Conservation (phyloP, 2,113 vertebrate species). For the Aldabrachelys gigantea region DNA sequence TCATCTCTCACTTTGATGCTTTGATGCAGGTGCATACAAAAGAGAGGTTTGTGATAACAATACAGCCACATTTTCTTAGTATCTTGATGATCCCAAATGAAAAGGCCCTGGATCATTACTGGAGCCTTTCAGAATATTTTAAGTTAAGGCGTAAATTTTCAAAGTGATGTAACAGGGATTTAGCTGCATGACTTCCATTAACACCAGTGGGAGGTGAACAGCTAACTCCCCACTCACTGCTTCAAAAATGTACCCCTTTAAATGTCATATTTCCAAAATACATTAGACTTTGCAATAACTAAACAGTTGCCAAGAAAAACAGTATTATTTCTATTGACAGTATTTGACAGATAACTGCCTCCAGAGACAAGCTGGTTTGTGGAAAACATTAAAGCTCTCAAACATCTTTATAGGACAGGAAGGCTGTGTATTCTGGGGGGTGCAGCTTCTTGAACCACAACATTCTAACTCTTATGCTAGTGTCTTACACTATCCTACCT, state of each 20-base stretch:
- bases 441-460: neutral
- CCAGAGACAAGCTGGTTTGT: neutral
- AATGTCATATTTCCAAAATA: neutral
- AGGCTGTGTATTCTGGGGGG: fast-evolving
- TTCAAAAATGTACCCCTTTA: constrained; percentile 33
- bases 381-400: constrained; percentile 10
- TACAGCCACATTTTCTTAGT: constrained; percentile 12
- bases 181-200: constrained; percentile 35
- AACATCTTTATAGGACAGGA: neutral
- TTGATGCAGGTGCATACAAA: constrained; percentile 13
- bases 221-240: neutral
- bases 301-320: constrained; percentile 26
- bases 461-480: fast-evolving
- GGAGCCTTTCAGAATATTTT: neutral
- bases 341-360: neutral
- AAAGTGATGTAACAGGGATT: constrained; percentile 29
- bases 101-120: constrained; percentile 37
- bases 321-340: neutral
- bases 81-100: constrained; percentile 55
- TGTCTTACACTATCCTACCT: fast-evolving
- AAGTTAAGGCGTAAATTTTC: constrained; percentile 34
- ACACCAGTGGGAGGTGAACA: constrained; percentile 30
- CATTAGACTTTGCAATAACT: neutral
- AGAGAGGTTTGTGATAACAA: constrained; percentile 6
- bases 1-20: constrained; percentile 24